A percentile compares a stretch with the other conserved stretches of the same genome.
Conservation (phyloP, 1,140 invertebrate species). For the Pemphigus obesinymphae region DNA sequence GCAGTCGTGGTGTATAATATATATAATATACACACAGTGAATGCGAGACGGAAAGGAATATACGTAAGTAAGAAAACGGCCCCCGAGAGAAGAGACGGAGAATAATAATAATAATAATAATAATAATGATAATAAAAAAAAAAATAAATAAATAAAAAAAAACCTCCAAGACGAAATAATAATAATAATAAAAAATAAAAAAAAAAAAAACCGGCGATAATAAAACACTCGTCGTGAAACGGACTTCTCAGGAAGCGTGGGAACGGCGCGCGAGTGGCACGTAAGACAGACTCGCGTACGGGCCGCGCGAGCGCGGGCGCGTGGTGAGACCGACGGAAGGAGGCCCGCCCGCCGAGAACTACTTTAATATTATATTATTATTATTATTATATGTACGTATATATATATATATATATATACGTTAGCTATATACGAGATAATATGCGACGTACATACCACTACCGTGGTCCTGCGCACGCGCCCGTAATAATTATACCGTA, state of each 20-base stretch:
- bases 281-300: neutral
- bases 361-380: neutral
- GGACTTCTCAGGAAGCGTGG: constrained; percentile 43
- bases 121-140: neutral
- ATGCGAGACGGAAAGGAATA: neutral
- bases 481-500: constrained; percentile 7
- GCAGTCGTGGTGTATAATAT: neutral
- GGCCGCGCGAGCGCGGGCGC: neutral
- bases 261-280: constrained; percentile 25
- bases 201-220: neutral
- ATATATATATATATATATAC: neutral
- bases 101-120: neutral
- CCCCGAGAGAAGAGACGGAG: neutral
- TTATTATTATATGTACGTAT: neutral
- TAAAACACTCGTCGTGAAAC: constrained; percentile 41
- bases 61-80: no score
- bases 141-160: neutral
- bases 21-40: neutral
- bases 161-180: neutral
- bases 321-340: neutral
- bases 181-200: constrained; percentile 5
- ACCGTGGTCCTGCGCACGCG: constrained; percentile 5
- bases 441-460: neutral
- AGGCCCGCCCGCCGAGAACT: constrained; percentile 5
- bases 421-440: neutral